Base-by-base conservation (phyloP, 1,140 invertebrate genomes). In the Euwallacea similis region DNA sequence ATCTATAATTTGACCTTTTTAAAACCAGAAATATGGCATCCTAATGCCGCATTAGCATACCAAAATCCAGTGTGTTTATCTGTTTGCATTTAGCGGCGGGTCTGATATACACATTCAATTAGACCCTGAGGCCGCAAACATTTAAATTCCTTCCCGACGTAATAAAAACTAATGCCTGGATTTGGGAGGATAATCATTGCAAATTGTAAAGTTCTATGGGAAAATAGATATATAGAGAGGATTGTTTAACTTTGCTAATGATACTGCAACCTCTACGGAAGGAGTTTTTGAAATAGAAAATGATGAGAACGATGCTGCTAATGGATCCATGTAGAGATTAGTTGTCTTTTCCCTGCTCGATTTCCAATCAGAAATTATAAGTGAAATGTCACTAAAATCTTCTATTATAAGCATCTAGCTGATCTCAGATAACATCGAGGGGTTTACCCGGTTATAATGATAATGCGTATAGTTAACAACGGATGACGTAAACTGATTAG, bases 401-500 rank as follows among this genome's bases (percentile, higher is more conserved):
- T 13, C 9, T 50, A 50, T 11, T 6, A 2, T 50, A 0, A 50
- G 46, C 13, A 50, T 0, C 46, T 11, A 11, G 46, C 6, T 50
- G 13, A 50, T 53, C 44, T 65, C 21, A 53, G 47, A 65, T 33
- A 21, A 33, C 13, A 54, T n/a, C 13, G 13, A 50, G 33, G n/a
- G 41, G 41, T 65, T 65, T 65, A 53, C 33, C 16, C n/a, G 62
- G 62, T 65, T 42, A 66, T 56, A 56, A 66, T 15, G 66, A 67
- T 67, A 67, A 67, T 46, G 41, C 42, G 33, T 42, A 67, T 21
- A 59, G 56, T 59, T 67, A 47, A 67, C 21, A 33, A 67, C 43
- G 54, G 56, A 6, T 67, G 66, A 67, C 54, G 44, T 59, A 41
- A 67, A 33, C 66, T 67, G 54, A 67, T 67, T 67, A 67, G 66